These are phyloP conservation scores for Perizoma affinitatum DNA, from an alignment of 2,888 invertebrate species.

Conservation along the genomic window DNA sequence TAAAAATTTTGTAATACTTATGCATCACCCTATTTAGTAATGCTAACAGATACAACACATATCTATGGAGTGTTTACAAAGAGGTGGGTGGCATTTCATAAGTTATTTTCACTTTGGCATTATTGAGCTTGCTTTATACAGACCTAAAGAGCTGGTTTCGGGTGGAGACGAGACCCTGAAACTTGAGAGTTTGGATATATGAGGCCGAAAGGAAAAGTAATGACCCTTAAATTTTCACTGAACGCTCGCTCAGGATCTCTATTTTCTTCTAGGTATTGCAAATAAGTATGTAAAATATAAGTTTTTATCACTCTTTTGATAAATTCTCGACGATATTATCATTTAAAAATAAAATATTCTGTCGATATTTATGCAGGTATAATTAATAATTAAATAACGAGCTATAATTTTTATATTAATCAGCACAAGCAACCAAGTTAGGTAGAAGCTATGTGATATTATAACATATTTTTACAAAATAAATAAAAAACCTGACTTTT, in stretches of 20 bases:
- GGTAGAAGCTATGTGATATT: too few species aligned
- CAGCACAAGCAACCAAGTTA: too few species aligned
- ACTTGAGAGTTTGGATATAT: conserved; percentile 4
- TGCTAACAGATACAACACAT: conserved; percentile 36
- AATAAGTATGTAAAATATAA: too few species aligned
- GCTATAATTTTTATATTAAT: too few species aligned
- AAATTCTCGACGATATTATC: too few species aligned
- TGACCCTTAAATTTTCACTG: background rate
- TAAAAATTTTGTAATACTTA: conserved; percentile 24
- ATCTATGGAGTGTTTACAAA: conserved; percentile 18
- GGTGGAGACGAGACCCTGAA: background rate
- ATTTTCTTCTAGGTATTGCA: too few species aligned
- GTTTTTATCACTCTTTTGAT: too few species aligned
- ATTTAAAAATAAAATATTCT: too few species aligned
- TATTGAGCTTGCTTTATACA: conserved; percentile 16
- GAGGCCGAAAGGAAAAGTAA: background rate
- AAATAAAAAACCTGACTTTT: too few species aligned
- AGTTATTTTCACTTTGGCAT: conserved; percentile 34
- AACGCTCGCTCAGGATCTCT: background rate
- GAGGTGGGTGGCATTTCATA: conserved; percentile 39
- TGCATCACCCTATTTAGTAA: conserved; percentile 34
- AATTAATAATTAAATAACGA: too few species aligned
- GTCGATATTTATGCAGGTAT: too few species aligned
- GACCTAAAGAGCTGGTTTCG: conserved; percentile 25
- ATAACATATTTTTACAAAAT: too few species aligned